Percentiles rank a stretch among this genome's conserved stretches.
Conservation (phyloP, 2,797 vertebrate species). For the Pogonophryne albipinna region DNA sequence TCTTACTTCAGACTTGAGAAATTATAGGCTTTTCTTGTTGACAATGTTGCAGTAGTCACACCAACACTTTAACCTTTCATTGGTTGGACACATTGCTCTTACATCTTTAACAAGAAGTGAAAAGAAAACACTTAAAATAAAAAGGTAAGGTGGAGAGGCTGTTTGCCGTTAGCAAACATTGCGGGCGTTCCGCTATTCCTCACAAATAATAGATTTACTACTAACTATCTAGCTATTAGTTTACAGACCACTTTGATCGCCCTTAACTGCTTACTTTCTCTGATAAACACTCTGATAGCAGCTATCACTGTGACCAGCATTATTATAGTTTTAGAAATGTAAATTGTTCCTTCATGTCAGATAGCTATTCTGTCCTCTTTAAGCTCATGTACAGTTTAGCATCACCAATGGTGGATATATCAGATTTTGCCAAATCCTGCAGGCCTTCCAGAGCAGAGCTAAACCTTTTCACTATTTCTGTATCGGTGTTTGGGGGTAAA, state of each 20-base stretch:
- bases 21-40: neutral
- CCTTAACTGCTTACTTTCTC: neutral
- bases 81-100: neutral
- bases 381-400: conserved; percentile 20
- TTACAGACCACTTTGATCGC: neutral
- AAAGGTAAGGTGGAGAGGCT: neutral
- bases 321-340: neutral
- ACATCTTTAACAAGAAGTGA: neutral
- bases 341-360: conserved; percentile 5
- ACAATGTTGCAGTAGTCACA: neutral
- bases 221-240: neutral
- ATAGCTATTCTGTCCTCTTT: conserved; percentile 11
- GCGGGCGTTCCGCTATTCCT: neutral
- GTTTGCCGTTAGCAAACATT: conserved; percentile 20
- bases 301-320: neutral
- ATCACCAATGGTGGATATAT: conserved; percentile 15
- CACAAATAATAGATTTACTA: neutral
- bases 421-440: conserved; percentile 30
- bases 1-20: neutral
- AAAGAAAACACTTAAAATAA: neutral
- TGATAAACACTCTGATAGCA: neutral
- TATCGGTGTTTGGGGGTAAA: neutral
- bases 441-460: conserved; percentile 18
- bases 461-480: conserved; percentile 9
- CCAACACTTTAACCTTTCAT: neutral